phyloP scores from a whole-genome alignment of 2,797 vertebrate species.

The Myotis planiceps region DNA sequence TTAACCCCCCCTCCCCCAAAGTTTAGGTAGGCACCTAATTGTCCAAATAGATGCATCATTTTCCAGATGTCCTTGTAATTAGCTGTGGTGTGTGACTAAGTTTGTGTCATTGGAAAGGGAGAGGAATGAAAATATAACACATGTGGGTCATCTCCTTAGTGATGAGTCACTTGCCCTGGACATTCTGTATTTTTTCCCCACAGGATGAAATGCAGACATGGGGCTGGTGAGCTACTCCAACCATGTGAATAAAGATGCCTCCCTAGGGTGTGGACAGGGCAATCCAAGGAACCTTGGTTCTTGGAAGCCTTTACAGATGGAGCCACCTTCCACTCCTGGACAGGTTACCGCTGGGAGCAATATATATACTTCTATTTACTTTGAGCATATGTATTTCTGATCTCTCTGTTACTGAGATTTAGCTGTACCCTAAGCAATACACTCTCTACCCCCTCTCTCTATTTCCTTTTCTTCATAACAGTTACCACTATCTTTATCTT shows the following conservation, averaged over 20 bases:
- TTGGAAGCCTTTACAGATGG: background rate
- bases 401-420: background rate
- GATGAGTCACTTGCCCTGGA: background rate
- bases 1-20: background rate
- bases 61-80: background rate
- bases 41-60: background rate
- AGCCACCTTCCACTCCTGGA: background rate
- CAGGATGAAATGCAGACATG: background rate
- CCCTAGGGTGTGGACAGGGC: background rate
- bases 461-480: background rate
- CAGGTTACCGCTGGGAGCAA: background rate
- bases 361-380: background rate
- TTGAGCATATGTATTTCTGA: background rate
- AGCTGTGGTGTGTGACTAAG: background rate
- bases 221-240: background rate
- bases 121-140: background rate
- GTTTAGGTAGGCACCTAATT: background rate
- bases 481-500: background rate
- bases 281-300: background rate
- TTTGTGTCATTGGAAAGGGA: background rate
- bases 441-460: background rate
- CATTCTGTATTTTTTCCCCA: background rate
- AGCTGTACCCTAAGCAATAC: background rate
- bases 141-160: background rate
- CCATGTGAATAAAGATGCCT: background rate